These are phyloP conservation scores for Hemicrepidius hirtus DNA, from an alignment of 2,888 invertebrate genomes.

Conservation along the genomic window DNA sequence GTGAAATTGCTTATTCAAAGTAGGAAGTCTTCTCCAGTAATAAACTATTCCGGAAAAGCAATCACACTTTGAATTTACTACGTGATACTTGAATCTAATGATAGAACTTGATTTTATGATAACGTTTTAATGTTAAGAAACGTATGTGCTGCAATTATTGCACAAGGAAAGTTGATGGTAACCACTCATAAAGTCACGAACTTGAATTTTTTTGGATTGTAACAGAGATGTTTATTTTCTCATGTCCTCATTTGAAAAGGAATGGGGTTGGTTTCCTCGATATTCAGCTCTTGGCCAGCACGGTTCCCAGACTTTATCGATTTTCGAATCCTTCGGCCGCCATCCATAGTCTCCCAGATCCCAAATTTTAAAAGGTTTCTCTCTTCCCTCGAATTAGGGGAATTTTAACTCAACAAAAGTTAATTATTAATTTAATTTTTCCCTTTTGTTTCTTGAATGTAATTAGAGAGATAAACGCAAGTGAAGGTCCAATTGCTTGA, in stretches of 20 bases:
- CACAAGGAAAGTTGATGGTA: conserved; percentile 3
- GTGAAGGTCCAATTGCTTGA: conserved; percentile 16
- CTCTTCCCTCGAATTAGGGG: too few species aligned
- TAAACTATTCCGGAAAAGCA: conserved; percentile 3
- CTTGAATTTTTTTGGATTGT: too few species aligned
- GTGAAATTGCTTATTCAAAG: not conserved
- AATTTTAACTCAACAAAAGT: too few species aligned
- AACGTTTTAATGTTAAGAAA: conserved; percentile 6
- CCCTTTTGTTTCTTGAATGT: not conserved
- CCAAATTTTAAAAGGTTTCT: too few species aligned
- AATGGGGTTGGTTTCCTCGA: not conserved
- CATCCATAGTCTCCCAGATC: too few species aligned
- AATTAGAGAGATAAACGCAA: not conserved
- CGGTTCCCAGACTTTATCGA: too few species aligned
- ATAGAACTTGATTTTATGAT: conserved; percentile 16
- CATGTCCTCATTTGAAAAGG: too few species aligned
- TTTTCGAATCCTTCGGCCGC: too few species aligned
- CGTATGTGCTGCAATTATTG: not conserved
- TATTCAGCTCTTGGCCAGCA: too few species aligned
- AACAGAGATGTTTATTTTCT: too few species aligned
- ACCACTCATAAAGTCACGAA: too few species aligned
- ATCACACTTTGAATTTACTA: conserved; percentile 19
- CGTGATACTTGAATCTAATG: conserved; percentile 7
- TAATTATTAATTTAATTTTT: not conserved
- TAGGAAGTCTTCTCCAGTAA: conserved; percentile 1